These are phyloP conservation scores for Palloptera scutellata DNA, from an alignment of 2,888 invertebrate species.

Conservation along the genomic window DNA sequence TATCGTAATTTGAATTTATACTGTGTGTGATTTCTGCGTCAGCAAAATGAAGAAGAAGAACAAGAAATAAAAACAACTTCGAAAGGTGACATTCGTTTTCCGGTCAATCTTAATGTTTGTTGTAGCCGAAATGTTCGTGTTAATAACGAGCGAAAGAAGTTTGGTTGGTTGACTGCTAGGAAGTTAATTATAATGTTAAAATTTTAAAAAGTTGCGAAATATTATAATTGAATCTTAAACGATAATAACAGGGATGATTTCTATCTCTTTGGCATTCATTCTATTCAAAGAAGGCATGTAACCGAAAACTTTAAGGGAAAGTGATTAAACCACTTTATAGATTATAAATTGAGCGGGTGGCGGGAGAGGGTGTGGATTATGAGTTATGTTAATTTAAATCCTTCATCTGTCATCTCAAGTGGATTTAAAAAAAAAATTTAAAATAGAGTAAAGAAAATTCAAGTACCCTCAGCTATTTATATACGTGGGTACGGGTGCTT, in stretches of 20 bases:
- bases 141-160: not conserved
- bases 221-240: constrained; percentile 17
- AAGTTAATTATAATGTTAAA: constrained; percentile 19
- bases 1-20: constrained; percentile 1
- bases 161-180: not conserved
- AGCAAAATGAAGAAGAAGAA: not conserved
- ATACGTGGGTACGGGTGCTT: no score
- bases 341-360: no score
- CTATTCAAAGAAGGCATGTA: no score
- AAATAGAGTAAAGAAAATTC: no score
- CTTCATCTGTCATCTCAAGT: no score
- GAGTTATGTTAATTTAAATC: no score
- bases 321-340: no score
- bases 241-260: not conserved
- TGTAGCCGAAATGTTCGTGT: not conserved
- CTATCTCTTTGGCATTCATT: no score
- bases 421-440: no score
- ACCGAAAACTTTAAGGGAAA: no score
- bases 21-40: not conserved
- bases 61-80: not conserved
- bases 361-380: no score
- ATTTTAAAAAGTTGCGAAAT: constrained; percentile 13
- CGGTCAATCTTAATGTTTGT: not conserved
- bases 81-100: not conserved
- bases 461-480: no score